Evolutionary conservation across 2,113 vertebrate genomes (phyloP).

Genomic region (Puntigrus tetrazona): DNA sequence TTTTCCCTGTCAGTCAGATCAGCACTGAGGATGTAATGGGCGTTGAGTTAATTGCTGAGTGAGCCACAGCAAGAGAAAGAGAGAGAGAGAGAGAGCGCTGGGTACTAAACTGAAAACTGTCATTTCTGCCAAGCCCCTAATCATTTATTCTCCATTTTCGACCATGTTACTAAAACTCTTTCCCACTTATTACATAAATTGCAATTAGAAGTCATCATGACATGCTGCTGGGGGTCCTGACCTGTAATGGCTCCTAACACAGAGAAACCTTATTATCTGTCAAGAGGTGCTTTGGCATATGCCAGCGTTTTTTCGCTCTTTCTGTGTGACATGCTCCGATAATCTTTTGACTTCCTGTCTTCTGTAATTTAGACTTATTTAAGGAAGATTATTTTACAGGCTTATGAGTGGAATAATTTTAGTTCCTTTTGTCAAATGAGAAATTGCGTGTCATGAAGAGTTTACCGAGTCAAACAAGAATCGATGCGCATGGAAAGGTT

Average conservation of each 20-base stretch:
- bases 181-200: constrained; percentile 78
- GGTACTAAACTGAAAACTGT: constrained; percentile 83
- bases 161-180: constrained; percentile 80
- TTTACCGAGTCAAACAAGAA: constrained; percentile 49
- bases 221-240: constrained; percentile 72
- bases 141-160: constrained; percentile 78
- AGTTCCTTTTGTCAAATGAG: constrained; percentile 59
- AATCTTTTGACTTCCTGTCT: constrained; percentile 66
- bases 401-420: constrained; percentile 65
- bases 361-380: constrained; percentile 66
- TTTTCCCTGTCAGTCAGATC: constrained; percentile 81
- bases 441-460: constrained; percentile 60
- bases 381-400: constrained; percentile 64
- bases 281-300: constrained; percentile 63
- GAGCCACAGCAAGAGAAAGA: constrained; percentile 71
- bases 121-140: constrained; percentile 86
- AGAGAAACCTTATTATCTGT: constrained; percentile 60
- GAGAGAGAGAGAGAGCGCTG: constrained; percentile 48
- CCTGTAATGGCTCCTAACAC: constrained; percentile 58
- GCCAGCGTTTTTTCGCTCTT: constrained; percentile 53
- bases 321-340: constrained; percentile 58
- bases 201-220: constrained; percentile 79
- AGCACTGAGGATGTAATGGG: constrained; percentile 82
- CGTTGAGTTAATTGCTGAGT: constrained; percentile 87
- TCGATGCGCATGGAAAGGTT: constrained; percentile 52